phyloP scores from a whole-genome alignment of 2,113 vertebrate species.

The Struthidea cinerea region DNA sequence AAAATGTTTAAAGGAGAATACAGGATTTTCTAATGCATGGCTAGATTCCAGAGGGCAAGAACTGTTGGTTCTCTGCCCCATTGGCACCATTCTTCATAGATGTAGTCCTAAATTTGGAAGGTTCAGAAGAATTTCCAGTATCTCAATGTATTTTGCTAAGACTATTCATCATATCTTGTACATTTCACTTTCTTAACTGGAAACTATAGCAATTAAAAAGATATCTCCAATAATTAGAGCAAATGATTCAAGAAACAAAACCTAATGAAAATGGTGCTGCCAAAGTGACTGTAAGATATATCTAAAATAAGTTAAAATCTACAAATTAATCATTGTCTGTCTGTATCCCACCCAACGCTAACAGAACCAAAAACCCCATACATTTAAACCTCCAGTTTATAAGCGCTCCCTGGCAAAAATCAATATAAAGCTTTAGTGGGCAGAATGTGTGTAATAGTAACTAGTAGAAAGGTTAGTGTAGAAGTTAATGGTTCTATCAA shows the following conservation, averaged over 20 bases:
- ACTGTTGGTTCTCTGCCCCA: not conserved
- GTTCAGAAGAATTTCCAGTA: not conserved
- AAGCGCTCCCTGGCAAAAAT: constrained; percentile 75
- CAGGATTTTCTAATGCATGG: not conserved
- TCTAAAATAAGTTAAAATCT: constrained; percentile 32
- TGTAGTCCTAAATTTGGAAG: not conserved
- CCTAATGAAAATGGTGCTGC: not conserved
- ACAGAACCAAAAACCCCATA: constrained; percentile 9
- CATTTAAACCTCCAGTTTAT: constrained; percentile 75
- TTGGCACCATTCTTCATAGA: not conserved
- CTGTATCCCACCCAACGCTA: constrained; percentile 14
- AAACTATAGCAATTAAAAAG: not conserved
- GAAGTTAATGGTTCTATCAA: constrained; percentile 94
- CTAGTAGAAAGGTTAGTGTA: constrained; percentile 87
- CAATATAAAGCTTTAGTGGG: constrained; percentile 87
- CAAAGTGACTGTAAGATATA: not conserved
- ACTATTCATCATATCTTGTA: not conserved
- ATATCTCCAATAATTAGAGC: not conserved
- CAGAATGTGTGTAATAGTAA: constrained; percentile 86
- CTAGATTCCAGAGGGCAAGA: not conserved
- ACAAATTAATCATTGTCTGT: constrained; percentile 65
- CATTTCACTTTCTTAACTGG: not conserved
- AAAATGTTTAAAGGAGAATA: not conserved
- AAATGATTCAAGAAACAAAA: not conserved
- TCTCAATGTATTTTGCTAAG: not conserved